phyloP scores from a whole-genome alignment of 2,113 vertebrate species.

The Grammomys dolichurus region DNA sequence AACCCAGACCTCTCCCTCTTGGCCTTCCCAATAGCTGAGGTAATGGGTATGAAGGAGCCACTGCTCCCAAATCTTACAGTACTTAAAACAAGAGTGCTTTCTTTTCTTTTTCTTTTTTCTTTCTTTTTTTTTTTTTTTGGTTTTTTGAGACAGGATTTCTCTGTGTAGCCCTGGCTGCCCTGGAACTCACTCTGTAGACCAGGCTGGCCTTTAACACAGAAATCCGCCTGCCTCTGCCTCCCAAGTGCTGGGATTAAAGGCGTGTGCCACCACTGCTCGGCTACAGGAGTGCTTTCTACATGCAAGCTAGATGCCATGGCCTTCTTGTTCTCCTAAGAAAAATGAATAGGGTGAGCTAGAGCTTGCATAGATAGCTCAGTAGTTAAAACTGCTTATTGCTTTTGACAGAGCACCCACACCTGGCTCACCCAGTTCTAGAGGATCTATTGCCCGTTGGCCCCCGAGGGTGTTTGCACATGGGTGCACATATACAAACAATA shows the following conservation, averaged over 20 bases:
- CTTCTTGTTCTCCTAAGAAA: not conserved
- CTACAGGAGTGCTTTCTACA: not conserved
- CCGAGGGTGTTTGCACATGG: not conserved
- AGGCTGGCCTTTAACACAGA: no score
- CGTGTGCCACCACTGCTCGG: no score
- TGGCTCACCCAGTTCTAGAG: not conserved
- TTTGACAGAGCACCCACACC: not conserved
- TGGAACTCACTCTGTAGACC: no score
- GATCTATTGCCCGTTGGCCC: not conserved
- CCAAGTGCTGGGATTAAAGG: no score
- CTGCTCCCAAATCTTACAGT: not conserved
- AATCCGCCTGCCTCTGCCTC: no score
- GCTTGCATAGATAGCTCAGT: not conserved
- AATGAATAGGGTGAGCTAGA: not conserved
- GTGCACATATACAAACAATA: not conserved
- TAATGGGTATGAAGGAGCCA: not conserved
- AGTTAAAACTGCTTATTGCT: not conserved
- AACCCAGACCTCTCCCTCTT: not conserved
- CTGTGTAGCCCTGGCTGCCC: no score
- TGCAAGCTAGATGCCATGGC: not conserved
- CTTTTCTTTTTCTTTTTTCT: not conserved
- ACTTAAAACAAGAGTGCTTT: not conserved
- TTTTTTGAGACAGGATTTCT: no score
- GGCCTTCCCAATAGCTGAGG: not conserved
- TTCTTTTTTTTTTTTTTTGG: no score